phyloP scores from a whole-genome alignment of 2,797 vertebrate genomes.

The Anisognathus igniventris region DNA sequence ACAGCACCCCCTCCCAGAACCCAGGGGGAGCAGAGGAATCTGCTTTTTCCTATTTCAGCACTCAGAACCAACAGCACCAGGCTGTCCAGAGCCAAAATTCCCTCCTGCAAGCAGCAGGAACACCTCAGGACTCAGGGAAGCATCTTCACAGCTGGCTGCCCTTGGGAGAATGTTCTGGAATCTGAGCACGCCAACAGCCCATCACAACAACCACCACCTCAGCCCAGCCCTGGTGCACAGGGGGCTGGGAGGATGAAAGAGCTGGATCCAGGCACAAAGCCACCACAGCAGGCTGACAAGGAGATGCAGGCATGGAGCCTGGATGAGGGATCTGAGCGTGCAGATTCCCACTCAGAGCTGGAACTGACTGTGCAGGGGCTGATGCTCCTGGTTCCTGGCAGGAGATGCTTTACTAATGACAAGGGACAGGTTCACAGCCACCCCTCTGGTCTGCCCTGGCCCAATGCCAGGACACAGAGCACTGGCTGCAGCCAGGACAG shows the following conservation, averaged over 20 bases:
- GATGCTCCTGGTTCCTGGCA: accelerated
- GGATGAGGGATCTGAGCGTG: neutral
- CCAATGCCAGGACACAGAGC: accelerated
- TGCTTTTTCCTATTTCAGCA: neutral
- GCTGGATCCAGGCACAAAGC: neutral
- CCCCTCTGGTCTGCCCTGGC: neutral
- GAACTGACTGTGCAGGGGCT: neutral
- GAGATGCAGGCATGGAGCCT: neutral
- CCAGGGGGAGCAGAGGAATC: neutral
- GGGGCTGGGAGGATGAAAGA: neutral
- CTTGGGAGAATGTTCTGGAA: neutral
- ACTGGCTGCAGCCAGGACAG: neutral
- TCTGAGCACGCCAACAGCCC: neutral
- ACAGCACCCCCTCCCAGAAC: neutral
- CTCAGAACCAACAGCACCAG: neutral
- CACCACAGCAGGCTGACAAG: neutral
- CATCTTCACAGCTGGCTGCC: neutral
- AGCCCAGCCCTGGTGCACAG: neutral
- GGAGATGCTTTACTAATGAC: neutral
- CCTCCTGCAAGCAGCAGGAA: neutral
- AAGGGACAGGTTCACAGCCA: neutral
- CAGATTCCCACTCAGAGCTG: neutral
- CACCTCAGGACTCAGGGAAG: neutral
- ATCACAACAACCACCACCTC: neutral
- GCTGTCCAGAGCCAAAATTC: neutral